Conservation (phyloP, 2,888 invertebrate species). For the Acanthacorydalis orientalis region DNA sequence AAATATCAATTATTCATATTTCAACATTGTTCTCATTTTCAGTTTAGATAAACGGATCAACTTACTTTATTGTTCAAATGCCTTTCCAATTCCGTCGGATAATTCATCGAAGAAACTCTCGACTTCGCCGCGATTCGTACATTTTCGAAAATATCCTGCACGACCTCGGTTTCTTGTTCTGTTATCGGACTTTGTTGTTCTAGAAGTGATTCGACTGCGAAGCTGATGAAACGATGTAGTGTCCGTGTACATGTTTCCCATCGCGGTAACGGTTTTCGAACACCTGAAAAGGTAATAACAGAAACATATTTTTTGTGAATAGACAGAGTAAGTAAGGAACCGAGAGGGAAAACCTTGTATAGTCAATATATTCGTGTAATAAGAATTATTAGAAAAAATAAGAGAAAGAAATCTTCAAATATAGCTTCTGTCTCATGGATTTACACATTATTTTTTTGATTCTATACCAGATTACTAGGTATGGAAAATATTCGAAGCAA, state of each 20-base stretch:
- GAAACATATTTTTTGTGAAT: too few relatives aligned
- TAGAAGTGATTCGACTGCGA: conserved; percentile 27
- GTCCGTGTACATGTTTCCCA: conserved; percentile 35
- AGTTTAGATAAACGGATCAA: not conserved
- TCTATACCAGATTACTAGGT: too few relatives aligned
- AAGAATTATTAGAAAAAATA: too few relatives aligned
- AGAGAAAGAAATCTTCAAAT: too few relatives aligned
- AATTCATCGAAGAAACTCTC: conserved; percentile 14
- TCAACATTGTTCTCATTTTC: not conserved
- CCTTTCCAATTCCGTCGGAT: conserved; percentile 14
- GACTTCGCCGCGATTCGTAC: conserved; percentile 14
- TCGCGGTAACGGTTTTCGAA: conserved; percentile 18
- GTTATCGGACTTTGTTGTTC: conserved; percentile 19
- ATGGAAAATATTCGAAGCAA: too few relatives aligned
- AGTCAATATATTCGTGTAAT: too few relatives aligned
- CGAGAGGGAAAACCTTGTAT: too few relatives aligned
- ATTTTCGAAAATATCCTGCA: conserved; percentile 16
- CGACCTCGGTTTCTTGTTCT: conserved; percentile 12
- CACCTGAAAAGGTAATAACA: conserved; percentile 14
- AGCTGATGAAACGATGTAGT: conserved; percentile 28
- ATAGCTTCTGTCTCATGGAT: too few relatives aligned
- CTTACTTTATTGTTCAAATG: conserved; percentile 25
- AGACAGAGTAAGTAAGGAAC: too few relatives aligned
- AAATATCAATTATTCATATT: conserved; percentile 4
- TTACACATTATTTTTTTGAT: too few relatives aligned